Evolutionary conservation across 1,140 invertebrate genomes (phyloP), one percentile per base, ranked within the genome.

Genomic region (Achroia grisella): DNA sequence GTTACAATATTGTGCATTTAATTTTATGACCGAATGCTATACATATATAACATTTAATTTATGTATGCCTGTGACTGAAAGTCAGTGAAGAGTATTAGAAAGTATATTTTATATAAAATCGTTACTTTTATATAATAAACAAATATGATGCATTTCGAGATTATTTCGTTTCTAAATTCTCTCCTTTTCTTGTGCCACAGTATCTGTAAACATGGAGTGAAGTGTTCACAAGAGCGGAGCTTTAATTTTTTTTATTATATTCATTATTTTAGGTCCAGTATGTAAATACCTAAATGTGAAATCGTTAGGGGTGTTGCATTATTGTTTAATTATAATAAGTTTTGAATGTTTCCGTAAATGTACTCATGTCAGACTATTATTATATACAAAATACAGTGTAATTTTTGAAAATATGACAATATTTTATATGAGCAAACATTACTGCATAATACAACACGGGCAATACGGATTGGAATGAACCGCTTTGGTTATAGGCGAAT

Each of bases 211-310:
- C 66, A 71, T 45, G 65, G 62, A 71, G 67, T 71, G 56, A 62
- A 73, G 48, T 62, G 65, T 62, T 70, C 65, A 73, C 67, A 68
- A 69, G 63, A 61, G 56, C 71, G 71, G 65, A 78, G 72, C 65
- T 69, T 71, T 63, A 62, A 65, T 55, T 66, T 62, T 59, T 52
- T 54, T 65, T 48, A 49, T 49, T 56, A 46, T 63, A 44, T 52
- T 51, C 47, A 40, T 52, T 39, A 46, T 49, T 60, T 74, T 73
- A 71, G 72, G 60, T 67, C n/a, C 52, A 65, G 61, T 62, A 31
- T 75, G 68, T 76, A 71, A 62, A 75, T 72, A 81, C 66, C 66
- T 76, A 74, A 71, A 68, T 42, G 62, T 59, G 56, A 61, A 74
- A 35, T 14, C 5, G 17, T 37, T 13, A 37, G 4, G 12, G 64